Evolutionary conservation across 1,140 invertebrate genomes (phyloP).

Genomic region (Zaprionus ornatus): DNA sequence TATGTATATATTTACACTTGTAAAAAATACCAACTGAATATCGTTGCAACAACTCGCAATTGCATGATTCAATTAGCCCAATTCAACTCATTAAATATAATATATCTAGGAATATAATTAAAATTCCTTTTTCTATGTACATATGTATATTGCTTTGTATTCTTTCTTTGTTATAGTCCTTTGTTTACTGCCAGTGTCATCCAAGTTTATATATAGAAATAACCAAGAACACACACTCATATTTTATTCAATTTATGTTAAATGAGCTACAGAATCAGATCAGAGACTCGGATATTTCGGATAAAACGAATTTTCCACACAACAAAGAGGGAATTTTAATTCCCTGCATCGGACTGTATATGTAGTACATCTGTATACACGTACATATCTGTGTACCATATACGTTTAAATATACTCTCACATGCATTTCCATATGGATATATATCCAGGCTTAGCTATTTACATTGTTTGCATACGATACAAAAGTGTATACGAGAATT

Average conservation of each 20-base stretch:
- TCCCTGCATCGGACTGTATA: not conserved
- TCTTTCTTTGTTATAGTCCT: not conserved
- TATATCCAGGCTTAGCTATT: slow-evolving; percentile 25
- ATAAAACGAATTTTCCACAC: not conserved
- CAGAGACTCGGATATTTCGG: slow-evolving; percentile 12
- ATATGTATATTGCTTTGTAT: not conserved
- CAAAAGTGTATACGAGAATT: slow-evolving; percentile 27
- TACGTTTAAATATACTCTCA: slow-evolving; percentile 30
- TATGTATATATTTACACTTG: not conserved
- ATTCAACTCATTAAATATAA: not conserved
- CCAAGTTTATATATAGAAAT: not conserved
- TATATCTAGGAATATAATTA: not conserved
- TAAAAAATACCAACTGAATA: not conserved
- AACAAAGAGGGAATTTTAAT: slow-evolving; percentile 22
- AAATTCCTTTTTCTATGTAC: not conserved
- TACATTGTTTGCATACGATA: slow-evolving; percentile 35
- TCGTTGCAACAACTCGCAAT: not conserved
- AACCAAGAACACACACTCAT: not conserved
- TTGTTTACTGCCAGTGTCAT: not conserved
- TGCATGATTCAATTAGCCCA: not conserved
- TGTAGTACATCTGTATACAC: too few relatives aligned
- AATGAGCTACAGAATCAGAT: slow-evolving; percentile 10
- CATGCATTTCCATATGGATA: slow-evolving; percentile 31
- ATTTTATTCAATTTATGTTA: slow-evolving; percentile 1
- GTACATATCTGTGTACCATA: not conserved